phyloP scores from a whole-genome alignment of 1,140 invertebrate species.

The Coelopa frigida region DNA sequence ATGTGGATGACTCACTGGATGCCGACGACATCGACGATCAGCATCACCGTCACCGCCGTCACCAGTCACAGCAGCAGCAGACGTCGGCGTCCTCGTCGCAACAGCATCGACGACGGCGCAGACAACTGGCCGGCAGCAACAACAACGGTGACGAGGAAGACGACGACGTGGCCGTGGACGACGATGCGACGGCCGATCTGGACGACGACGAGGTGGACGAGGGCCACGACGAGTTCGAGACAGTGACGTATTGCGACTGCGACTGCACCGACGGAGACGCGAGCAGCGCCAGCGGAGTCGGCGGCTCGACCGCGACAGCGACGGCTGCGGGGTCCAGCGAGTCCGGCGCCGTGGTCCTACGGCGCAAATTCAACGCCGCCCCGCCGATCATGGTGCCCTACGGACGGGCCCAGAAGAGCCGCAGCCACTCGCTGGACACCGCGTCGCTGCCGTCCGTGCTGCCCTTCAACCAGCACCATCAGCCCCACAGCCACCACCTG shows the following conservation, averaged over 20 bases:
- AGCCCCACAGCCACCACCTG: constrained; percentile 18
- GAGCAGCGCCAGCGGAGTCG: constrained; percentile 35
- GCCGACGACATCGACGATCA: constrained; percentile 2
- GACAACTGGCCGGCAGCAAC: not conserved
- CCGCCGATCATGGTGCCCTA: constrained; percentile 20
- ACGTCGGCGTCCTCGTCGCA: constrained; percentile 1
- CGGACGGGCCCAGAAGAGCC: constrained; percentile 22
- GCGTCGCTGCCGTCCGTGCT: constrained; percentile 10
- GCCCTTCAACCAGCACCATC: constrained; percentile 12
- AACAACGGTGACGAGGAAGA: not conserved
- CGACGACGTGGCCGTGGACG: constrained; percentile 2
- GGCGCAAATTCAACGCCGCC: constrained; percentile 32
- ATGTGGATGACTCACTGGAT: constrained; percentile 8
- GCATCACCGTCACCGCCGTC: constrained; percentile 6
- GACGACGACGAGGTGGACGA: constrained; percentile 27
- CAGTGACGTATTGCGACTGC: constrained; percentile 29
- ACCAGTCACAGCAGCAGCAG: constrained; percentile 5
- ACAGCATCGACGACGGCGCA: constrained; percentile 3
- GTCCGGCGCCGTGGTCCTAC: constrained; percentile 27
- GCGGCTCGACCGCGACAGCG: constrained; percentile 31
- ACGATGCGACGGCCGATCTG: not conserved
- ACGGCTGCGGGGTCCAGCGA: constrained; percentile 16
- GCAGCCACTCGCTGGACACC: constrained; percentile 34
- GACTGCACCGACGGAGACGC: constrained; percentile 40
- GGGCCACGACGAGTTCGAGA: constrained; percentile 35